Base-by-base conservation (phyloP, 2,113 vertebrate species). In the Panthera uncia region DNA sequence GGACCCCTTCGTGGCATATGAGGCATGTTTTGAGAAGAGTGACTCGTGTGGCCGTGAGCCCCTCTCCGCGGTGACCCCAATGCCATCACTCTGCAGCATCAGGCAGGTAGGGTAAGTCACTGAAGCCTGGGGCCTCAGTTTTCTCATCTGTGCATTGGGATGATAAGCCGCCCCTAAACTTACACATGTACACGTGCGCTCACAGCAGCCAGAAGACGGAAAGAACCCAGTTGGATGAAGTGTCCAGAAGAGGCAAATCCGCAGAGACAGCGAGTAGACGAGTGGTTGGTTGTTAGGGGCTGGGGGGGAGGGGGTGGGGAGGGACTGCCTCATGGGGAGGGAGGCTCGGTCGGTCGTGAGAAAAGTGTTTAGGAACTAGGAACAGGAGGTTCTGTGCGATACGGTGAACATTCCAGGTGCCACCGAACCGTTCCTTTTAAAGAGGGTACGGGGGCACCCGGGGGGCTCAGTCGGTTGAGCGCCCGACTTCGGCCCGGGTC, bases 361-460 rank as follows among this genome's bases (percentile, higher is more conserved):
- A 2, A 13, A 41, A 73, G 8, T 23, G 5, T 55, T 45, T 25
- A 15, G 29, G 52, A 12, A 13, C 2, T 0, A 25, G 41, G 25
- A 0, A 1, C 16, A 38, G 48, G 23, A 0, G 41, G 14, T 0
- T 14, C 3, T 1, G 5, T 4, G 1, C n/a, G 0, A 4, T 5
- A 1, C 0, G 1, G 23, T 11, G 3, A 27, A 38, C 1, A 7
- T 12, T 2, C 61, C 23, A 0, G 52, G 14, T 2, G 78, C 33
- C 52, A 10, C 18, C 1, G n/a, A 3, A 5, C 3, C 11, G 7
- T 15, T 41, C 27, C 0, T 27, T 23, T 23, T 83, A 16, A 13
- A 50, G 36, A 41, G 1, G 15, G 14, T 7, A 18, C 0, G 0
- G 57, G 21, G 57, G 57, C 21, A 8, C 57, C 57, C 6, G 8